Evolutionary conservation across 2,888 invertebrate genomes (phyloP), one percentile per base, ranked within the genome.

Genomic region (Leptura quadrifasciata): DNA sequence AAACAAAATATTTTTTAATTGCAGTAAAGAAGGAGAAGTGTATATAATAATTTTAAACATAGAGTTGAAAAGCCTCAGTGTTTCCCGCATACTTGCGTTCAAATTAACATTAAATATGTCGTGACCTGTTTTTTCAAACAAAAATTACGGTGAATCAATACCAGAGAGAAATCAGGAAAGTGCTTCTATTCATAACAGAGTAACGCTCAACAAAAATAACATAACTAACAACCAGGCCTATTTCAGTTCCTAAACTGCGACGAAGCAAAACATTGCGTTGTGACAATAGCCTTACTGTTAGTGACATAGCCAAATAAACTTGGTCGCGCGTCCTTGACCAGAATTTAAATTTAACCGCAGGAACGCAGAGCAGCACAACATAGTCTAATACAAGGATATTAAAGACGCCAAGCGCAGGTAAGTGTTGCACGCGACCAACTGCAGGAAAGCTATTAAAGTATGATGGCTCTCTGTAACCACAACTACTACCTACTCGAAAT

Each of bases 331-430:
- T 69, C 79, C 79, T 75, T 79, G 79, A 71, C 79, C 79, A 31
- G 61, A 67, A 77, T 79, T 75, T 65, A 76, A 72, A 79, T 71
- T 74, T 68, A 77, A 77, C 77, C 73, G 75, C 75, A 75, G 52
- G 68, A 58, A 52, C 52, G 58, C 68, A 52, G 18, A 15, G 15
- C 57, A 27, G 39, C 21, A 52, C 55, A 27, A 31, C 57, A 17
- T 57, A 21, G 24, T 31, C 31, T 63, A 9, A 35, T 31, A 8
- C 61, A 12, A 35, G 61, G 18, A 9, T 17, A 31, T n/a, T 5
- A n/a, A n/a, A 15, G 47, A 47, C n/a, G 47, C 15, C 4, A 47
- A 47, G 47, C 15, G 57, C 12, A 20, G 57, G 20, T 6, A 15
- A 21, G 57, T 4, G 21, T 6, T n/a, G 57, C 21, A 57, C 57